phyloP scores from a whole-genome alignment of 2,797 vertebrate genomes.

The Smutsia temminckii region DNA sequence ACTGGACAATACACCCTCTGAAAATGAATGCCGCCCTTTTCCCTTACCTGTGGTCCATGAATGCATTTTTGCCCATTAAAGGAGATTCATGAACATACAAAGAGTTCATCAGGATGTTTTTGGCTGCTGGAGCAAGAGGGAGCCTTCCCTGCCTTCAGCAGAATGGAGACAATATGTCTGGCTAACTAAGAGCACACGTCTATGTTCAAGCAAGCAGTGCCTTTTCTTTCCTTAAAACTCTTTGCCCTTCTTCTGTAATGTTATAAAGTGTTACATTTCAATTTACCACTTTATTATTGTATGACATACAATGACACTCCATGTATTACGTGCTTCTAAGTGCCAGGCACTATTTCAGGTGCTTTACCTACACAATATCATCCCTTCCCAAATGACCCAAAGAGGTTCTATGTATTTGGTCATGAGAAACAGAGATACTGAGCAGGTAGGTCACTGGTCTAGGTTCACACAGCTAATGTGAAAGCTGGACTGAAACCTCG shows the following conservation, averaged over 20 bases:
- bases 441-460: not conserved
- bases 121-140: not conserved
- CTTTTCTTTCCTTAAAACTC: not conserved
- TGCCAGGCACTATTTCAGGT: not conserved
- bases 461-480: not conserved
- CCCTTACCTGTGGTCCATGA: too few relatives aligned
- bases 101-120: fast-evolving
- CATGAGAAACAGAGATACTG: not conserved
- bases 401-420: not conserved
- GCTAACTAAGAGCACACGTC: not conserved
- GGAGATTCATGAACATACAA: fast-evolving
- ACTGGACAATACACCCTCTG: not conserved
- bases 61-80: too few relatives aligned
- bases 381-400: not conserved
- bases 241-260: not conserved
- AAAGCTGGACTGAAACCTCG: not conserved
- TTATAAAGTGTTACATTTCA: not conserved
- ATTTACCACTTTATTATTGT: not conserved
- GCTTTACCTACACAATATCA: not conserved
- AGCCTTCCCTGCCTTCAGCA: not conserved
- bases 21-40: not conserved
- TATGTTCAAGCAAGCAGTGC: not conserved
- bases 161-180: not conserved
- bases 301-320: too few relatives aligned
- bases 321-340: not conserved